A percentile compares a stretch with the other conserved stretches of the same genome.
Evolutionary conservation across 2,888 invertebrate genomes (phyloP).

Genomic region (Platypus cylindrus): DNA sequence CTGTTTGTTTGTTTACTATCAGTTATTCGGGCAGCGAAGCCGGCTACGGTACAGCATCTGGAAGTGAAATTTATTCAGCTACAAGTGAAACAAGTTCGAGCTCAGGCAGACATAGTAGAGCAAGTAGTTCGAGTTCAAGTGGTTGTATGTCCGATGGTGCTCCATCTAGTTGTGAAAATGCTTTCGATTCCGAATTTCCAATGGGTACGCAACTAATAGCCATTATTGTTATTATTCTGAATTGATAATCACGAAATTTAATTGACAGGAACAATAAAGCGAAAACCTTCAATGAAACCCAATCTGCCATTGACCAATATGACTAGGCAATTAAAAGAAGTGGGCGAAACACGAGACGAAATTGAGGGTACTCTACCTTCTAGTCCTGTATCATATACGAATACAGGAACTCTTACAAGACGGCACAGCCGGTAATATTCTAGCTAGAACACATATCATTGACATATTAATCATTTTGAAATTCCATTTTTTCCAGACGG

Average conservation of each 20-base stretch:
- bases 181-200: conserved; percentile 63
- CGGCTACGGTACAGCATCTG: conserved; percentile 31
- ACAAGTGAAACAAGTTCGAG: conserved; percentile 32
- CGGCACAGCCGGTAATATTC: conserved; percentile 34
- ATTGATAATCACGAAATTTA: not conserved
- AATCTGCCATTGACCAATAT: conserved; percentile 83
- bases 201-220: conserved; percentile 51
- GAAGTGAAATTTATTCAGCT: conserved; percentile 32
- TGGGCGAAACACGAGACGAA: conserved; percentile 57
- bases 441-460: not conserved
- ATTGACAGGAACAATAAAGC: conserved; percentile 65
- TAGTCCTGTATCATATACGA: conserved; percentile 30
- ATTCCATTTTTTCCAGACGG: conserved; percentile 25
- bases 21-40: conserved; percentile 31
- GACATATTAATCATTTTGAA: not conserved
- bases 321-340: conserved; percentile 80
- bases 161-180: conserved; percentile 56
- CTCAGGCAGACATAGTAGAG: conserved; percentile 54
- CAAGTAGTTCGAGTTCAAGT: conserved; percentile 74
- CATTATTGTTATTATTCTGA: conserved; percentile 3
- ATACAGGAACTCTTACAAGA: conserved; percentile 37
- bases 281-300: conserved; percentile 86
- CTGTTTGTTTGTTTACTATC: too few relatives aligned
- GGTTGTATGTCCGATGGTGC: conserved; percentile 74
- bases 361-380: conserved; percentile 37